Conservation (phyloP, 2,113 vertebrate species). For the Oplegnathus fasciatus region DNA sequence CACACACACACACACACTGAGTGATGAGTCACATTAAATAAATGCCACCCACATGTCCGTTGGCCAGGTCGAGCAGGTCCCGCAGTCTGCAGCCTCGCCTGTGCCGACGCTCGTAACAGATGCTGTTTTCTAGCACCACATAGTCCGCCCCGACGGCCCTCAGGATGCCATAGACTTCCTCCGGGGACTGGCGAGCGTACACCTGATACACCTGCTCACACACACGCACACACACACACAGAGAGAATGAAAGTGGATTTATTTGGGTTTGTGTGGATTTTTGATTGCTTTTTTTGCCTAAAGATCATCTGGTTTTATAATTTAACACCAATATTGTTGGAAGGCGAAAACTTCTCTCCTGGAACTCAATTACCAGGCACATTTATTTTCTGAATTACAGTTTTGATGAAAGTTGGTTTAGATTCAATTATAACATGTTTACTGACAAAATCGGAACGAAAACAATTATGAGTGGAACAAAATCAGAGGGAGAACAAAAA, state of each 20-base stretch:
- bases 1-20: background rate
- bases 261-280: background rate
- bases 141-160: conserved; percentile 90
- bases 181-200: conserved; percentile 90
- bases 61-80: conserved; percentile 93
- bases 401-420: conserved; percentile 45
- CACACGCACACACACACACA: conserved; percentile 29
- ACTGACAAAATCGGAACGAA: background rate
- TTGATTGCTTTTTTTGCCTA: conserved; percentile 2
- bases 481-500: conserved; percentile 21
- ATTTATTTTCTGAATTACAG: conserved; percentile 44
- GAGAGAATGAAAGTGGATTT: background rate
- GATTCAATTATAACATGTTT: conserved; percentile 44
- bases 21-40: conserved; percentile 44
- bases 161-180: conserved; percentile 89
- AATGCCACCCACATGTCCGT: conserved; percentile 91
- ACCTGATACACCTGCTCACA: conserved; percentile 93
- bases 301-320: conserved; percentile 19
- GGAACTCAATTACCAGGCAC: conserved; percentile 42
- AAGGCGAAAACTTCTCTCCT: conserved; percentile 17
- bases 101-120: conserved; percentile 94
- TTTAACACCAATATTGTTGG: conserved; percentile 12
- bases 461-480: conserved; percentile 9
- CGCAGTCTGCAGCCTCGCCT: conserved; percentile 91
- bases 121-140: conserved; percentile 95